A percentile compares a stretch with the other conserved stretches of the same genome.
Evolutionary conservation across 92 coral and sea anemone species (phyloP).

Genomic region (Palythoa heliodiscus): DNA sequence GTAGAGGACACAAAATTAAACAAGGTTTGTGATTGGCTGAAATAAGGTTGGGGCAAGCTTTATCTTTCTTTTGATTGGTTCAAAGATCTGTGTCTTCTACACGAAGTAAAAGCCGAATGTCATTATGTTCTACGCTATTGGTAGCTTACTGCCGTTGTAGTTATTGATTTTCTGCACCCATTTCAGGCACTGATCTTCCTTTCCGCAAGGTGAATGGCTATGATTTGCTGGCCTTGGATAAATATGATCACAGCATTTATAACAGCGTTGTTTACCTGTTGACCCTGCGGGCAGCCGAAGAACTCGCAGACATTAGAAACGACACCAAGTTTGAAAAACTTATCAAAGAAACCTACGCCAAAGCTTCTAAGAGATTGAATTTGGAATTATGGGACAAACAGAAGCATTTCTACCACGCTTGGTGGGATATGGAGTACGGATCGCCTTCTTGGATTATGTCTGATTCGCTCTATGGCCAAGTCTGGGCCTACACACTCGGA

Average conservation of each 20-base stretch:
- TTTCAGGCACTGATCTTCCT: constrained; percentile 83
- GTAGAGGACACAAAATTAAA: too few species aligned
- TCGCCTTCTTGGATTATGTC: constrained; percentile 92
- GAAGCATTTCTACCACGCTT: constrained; percentile 71
- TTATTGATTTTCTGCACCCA: neutral
- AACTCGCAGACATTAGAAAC: constrained; percentile 57
- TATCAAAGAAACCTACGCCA: constrained; percentile 49
- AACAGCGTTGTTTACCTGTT: constrained; percentile 72
- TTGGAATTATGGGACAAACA: constrained; percentile 71
- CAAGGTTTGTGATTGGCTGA: too few species aligned
- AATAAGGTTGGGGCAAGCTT: too few species aligned
- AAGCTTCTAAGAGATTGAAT: constrained; percentile 68
- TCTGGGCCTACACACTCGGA: constrained; percentile 86
- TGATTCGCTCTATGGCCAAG: constrained; percentile 91
- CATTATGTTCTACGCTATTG: too few species aligned
- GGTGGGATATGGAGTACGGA: constrained; percentile 95
- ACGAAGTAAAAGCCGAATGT: too few species aligned
- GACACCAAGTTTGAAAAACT: constrained; percentile 56
- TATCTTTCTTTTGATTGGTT: too few species aligned
- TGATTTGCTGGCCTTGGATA: constrained; percentile 76
- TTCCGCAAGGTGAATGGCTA: constrained; percentile 79
- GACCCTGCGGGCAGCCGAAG: constrained; percentile 70
- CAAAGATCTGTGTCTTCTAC: too few species aligned
- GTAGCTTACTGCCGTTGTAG: neutral
- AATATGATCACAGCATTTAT: constrained; percentile 81